These are phyloP conservation scores for Corvus moneduloides DNA, from an alignment of 2,113 vertebrate species.

Conservation along the genomic window DNA sequence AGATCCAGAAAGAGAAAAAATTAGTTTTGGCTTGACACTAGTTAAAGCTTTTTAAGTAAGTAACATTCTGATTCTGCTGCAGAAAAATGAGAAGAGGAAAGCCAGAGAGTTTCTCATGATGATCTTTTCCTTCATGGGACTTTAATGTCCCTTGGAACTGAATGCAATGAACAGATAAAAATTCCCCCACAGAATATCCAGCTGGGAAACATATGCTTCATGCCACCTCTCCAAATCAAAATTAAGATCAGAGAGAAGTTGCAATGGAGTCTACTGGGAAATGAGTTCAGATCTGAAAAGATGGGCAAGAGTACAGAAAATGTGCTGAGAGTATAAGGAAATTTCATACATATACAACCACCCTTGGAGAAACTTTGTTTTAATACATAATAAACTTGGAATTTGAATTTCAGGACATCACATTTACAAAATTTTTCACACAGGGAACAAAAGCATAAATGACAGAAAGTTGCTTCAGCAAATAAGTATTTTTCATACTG, in stretches of 20 bases:
- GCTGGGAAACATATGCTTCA: not conserved
- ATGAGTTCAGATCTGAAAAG: not conserved
- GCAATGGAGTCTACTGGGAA: not conserved
- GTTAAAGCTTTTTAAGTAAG: not conserved
- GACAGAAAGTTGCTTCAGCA: not conserved
- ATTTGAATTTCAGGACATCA: not conserved
- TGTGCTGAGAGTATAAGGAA: not conserved
- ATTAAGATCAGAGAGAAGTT: slow-evolving; percentile 5
- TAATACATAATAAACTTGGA: not conserved
- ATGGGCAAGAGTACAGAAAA: not conserved
- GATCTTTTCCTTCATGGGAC: not conserved
- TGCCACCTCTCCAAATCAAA: slow-evolving; percentile 22
- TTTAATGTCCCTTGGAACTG: not conserved
- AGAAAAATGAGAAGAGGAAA: not conserved
- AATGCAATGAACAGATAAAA: slow-evolving; percentile 1
- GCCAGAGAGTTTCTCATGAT: not conserved
- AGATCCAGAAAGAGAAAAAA: not conserved
- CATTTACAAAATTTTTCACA: not conserved
- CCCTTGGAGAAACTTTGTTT: not conserved
- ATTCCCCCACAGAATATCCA: not conserved
- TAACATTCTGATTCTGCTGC: not conserved
- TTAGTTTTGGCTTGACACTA: not conserved
- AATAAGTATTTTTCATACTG: not conserved
- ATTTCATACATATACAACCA: not conserved
- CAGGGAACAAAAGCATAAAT: not conserved